Evolutionary conservation across 2,113 vertebrate species (phyloP).

Genomic region (Chloropsis hardwickii): DNA sequence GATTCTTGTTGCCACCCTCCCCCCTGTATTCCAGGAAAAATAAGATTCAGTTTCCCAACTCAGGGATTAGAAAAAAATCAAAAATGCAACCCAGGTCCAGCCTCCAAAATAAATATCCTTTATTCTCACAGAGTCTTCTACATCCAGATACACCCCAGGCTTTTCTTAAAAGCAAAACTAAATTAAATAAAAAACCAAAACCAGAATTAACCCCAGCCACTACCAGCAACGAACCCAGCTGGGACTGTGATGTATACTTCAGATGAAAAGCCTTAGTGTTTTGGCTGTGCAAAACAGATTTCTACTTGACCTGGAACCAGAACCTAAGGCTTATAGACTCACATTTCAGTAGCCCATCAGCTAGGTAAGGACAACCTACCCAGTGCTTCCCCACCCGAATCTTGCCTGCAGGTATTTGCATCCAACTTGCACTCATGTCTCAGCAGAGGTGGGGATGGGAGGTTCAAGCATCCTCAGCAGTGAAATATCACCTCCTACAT

Average conservation of each 20-base stretch:
- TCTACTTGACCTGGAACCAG: background rate
- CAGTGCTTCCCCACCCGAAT: background rate
- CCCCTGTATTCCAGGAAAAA: conserved; percentile 54
- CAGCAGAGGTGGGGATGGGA: background rate
- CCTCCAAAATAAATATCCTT: conserved; percentile 24
- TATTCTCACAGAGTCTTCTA: background rate
- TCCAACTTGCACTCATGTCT: background rate
- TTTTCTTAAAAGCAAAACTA: background rate
- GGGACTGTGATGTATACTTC: background rate
- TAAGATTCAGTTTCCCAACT: conserved; percentile 33
- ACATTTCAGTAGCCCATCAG: background rate
- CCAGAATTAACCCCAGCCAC: background rate
- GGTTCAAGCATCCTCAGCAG: background rate
- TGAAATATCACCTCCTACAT: background rate
- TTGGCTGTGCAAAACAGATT: background rate
- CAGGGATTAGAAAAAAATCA: background rate
- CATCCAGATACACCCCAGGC: background rate
- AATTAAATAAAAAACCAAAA: background rate
- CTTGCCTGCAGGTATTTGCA: background rate
- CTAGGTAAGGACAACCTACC: background rate
- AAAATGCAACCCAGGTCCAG: background rate
- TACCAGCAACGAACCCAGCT: background rate
- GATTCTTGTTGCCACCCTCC: conserved; percentile 29
- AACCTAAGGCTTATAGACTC: background rate
- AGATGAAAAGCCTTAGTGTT: background rate